Evolutionary conservation across 2,113 vertebrate species (phyloP), one percentile per base, ranked within the genome.

Genomic region (Meles meles): DNA sequence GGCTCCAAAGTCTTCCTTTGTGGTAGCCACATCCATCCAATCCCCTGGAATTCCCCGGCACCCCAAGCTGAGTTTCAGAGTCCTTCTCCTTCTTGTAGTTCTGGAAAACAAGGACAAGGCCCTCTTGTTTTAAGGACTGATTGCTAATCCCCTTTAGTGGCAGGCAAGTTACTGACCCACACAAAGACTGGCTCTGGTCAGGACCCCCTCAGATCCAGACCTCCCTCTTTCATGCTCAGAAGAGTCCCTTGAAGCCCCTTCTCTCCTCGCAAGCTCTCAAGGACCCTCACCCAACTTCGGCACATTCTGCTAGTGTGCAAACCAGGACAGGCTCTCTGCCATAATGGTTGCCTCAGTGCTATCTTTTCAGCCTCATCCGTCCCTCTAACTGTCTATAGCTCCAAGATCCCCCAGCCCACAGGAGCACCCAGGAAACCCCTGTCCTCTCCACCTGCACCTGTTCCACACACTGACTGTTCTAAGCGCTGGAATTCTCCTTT

Each of bases 1-100:
- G n/a, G 37, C 49, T 87, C 20, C 57, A 18, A 82, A 95, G 61
- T 42, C 61, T 96, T 91, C 89, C 80, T 80, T n/a, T 47, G 69
- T 37, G 44, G 10, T 47, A 7, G 44, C 59, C 34, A 14, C 59
- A n/a, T 37, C n/a, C 14, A 31, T 14, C 83, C 29, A 29, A 4
- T 37, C 25, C 63, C 69, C 65, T n/a, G n/a, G 34, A 20, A n/a
- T 34, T 72, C n/a, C 27, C 61, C 57, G 69, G 63, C 1, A 91
- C 31, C 15, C 74, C 80, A 88, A 49, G 57, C 76, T 34, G 71
- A 52, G 2, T 52, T 69, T 89, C 79, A 94, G 39, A 42, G 77
- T 49, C 67, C 92, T 57, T 61, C 92, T 37, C 42, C 89, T 90
- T 80, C 69, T 79, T 21, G 0, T 20, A 42, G 63, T 42, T 76